Base-by-base conservation (phyloP, 2,113 vertebrate species). In the Ursus arctos region DNA sequence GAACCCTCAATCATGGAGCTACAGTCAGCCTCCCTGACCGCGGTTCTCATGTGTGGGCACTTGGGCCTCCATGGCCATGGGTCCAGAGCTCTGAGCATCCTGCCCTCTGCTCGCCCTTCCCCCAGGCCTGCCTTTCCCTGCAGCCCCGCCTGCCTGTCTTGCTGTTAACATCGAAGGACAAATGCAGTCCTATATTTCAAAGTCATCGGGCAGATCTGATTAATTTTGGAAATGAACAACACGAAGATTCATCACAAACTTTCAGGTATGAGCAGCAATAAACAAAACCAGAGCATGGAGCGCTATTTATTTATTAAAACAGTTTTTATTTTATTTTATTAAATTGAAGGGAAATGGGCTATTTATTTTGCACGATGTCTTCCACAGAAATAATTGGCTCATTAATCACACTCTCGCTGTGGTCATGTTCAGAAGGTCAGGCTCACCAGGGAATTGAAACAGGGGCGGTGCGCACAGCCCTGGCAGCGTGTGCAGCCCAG, bases 331-430 rank as follows among this genome's bases (percentile, higher is more conserved):
- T n/a, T n/a, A n/a, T n/a, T n/a, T n/a, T n/a, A n/a, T n/a, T n/a
- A 98, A 98, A 98, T 98, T 97, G 98, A 97, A 98, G 91, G 86
- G 95, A 97, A 97, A 98, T 97, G 96, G 94, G 93, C 97, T 98
- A 98, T 98, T 98, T 98, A 94, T 98, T 99, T 98, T 98, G 91
- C 97, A 97, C 65, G 13, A 67, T 96, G 95, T 98, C 97, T 98
- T 85, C 97, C 86, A 91, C 95, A 88, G 98, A 98, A 98, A 98
- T 98, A 99, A 99, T 98, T 98, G 96, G 94, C 97, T 99, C 98
- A 98, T 98, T 99, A 98, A 99, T 99, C 98, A 98, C 79, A 92
- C 53, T 98, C 98, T 98, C 82, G 90, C 72, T 7, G 47, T 98
- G 93, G 96, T 98, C 98, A 98, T 96, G 87, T 98, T 96, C 97